Base-by-base conservation (phyloP, 2,113 vertebrate species). In the Dromaius novaehollandiae region DNA sequence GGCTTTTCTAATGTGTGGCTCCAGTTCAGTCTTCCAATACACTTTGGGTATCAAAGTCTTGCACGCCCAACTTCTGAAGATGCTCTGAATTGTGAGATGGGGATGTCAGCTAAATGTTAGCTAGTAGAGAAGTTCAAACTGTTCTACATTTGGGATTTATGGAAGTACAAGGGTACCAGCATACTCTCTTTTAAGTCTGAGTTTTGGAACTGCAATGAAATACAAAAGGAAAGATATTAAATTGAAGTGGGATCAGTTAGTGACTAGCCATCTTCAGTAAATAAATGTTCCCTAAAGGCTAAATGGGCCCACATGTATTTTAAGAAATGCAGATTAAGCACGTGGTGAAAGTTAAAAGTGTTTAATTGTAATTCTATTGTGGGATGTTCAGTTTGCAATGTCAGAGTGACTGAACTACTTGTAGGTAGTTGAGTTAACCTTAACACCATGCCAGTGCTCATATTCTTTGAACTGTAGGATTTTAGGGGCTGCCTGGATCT, bases 311-410 rank as follows among this genome's bases (percentile, higher is more conserved):
- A 34, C 32, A 11, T 3, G 14, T 70, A 56, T 30, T 68, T 71
- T 82, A 48, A 84, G 88, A 89, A 93, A 84, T 88, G 32, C 21
- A 82, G 46, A 55, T 90, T 66, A 86, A 93, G n/a, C 14, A 64
- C 1, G 1, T 6, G 26, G 21, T 30, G 61, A 40, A 94, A 81
- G 55, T 63, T 80, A 68, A 80, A 75, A 48, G 2, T 83, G 48
- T 94, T 90, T 90, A 46, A 50, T 77, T 78, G 34, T 68, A 71
- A 71, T 65, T 88, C 48, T 84, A 7, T 61, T 71, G 42, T 60
- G 80, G 34, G 65, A 90, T 28, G 42, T 69, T 93, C 60, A 28
- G 18, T 7, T 96, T 28, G 51, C 6, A 20, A 16, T 50, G 24
- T 66, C 56, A 71, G 61, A 89, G 78, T 71, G 76, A 68, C 60